Evolutionary conservation across 2,113 vertebrate genomes (phyloP).

Genomic region (Tachuris rubrigastra): DNA sequence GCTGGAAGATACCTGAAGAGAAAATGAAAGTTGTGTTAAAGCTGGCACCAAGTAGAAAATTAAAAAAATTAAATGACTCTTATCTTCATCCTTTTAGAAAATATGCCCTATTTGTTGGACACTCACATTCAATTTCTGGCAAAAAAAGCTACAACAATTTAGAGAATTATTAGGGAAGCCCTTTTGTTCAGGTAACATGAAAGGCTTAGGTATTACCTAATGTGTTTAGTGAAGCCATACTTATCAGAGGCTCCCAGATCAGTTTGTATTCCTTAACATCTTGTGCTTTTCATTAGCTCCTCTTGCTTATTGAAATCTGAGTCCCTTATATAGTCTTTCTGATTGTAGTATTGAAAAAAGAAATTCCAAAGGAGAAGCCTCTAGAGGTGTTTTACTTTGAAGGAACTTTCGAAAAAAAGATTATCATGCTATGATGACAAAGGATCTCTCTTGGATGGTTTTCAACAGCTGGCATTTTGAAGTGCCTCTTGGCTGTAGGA

Average conservation of each 20-base stretch:
- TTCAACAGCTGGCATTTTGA: not conserved
- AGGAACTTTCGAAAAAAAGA: not conserved
- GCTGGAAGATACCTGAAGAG: not conserved
- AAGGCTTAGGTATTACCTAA: not conserved
- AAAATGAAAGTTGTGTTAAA: not conserved
- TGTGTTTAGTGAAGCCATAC: not conserved
- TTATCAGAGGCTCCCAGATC: not conserved
- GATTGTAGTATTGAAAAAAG: not conserved
- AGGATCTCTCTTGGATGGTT: not conserved
- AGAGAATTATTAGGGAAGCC: not conserved
- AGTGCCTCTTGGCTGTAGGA: not conserved
- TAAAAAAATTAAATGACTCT: not conserved
- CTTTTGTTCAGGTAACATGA: not conserved
- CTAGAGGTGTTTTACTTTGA: not conserved
- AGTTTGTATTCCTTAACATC: not conserved
- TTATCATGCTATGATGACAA: not conserved
- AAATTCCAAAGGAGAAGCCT: not conserved
- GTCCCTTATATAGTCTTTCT: not conserved
- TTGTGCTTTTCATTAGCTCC: not conserved
- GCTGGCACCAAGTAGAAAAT: not conserved
- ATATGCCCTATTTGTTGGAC: not conserved
- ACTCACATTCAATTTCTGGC: not conserved
- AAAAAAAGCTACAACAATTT: not conserved
- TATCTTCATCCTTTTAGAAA: not conserved
- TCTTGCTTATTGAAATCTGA: not conserved